Base-by-base conservation (phyloP, 2,113 vertebrate genomes). In the Rhinopomastus cyanomelas region DNA sequence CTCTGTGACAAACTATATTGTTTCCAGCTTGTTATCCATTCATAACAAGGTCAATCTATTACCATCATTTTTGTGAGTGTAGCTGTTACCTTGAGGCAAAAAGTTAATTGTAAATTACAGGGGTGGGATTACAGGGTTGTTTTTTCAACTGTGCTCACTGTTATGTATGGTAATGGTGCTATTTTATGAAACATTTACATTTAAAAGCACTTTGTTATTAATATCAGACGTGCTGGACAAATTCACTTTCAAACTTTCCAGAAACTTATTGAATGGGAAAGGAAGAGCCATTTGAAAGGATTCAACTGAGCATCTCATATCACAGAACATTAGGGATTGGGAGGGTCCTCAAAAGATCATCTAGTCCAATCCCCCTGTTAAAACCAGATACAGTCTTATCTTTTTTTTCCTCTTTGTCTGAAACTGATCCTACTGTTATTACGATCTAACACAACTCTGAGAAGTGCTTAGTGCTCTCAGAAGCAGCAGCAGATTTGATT, bases 101-200 rank as follows among this genome's bases (percentile, higher is more conserved):
- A 96, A 95, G 95, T 97, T 97, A 96, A 97, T 96, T 97, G 90
- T 96, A 96, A 96, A 97, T 97, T 97, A 94, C 93, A 88, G 93
- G 86, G 93, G 73, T 73, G 76, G 88, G 80, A 92, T 94, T 91
- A 89, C 65, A 76, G 89, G 88, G 87, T 44, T 79, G 61, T 0
- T 16, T 81, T 91, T 60, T 90, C 64, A 80, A 85, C 88, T 88
- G 51, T 95, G 90, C 88, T 92, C 83, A 84, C 77, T 71, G 67
- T 78, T 89, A 79, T 49, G 62, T 69, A 90, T 84, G 79, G 81
- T 89, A 92, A 90, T 72, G 25, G 67, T 88, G 84, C 57, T 68
- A 42, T 67, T 94, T 82, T 74, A 73, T 77, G 55, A 85, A 90
- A 90, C 29, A 64, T 88, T 92, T 94, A 65, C 73, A 72, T 81